Percentiles rank a stretch among this genome's conserved stretches.
These are phyloP conservation scores for Electrophaes corylata DNA, from an alignment of 2,888 invertebrate genomes.

Conservation along the genomic window DNA sequence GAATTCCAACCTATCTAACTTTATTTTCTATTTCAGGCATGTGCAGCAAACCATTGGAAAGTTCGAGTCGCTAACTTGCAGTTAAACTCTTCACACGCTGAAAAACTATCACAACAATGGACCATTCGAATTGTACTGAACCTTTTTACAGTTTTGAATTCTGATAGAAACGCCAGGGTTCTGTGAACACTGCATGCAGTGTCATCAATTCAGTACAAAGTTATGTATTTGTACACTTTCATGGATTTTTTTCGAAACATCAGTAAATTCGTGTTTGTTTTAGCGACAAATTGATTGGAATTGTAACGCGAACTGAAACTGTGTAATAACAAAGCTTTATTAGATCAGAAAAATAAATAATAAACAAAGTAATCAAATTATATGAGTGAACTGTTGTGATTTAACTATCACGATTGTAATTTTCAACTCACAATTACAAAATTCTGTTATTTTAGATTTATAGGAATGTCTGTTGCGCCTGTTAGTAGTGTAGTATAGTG, in stretches of 20 bases:
- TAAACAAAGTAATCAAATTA: not conserved
- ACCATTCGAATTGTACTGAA: not conserved
- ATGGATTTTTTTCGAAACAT: conserved; percentile 32
- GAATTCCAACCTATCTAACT: too few species aligned
- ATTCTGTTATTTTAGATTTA: too few species aligned
- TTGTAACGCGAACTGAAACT: conserved; percentile 31
- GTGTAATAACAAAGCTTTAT: conserved; percentile 2
- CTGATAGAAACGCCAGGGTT: conserved; percentile 22
- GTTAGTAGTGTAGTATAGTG: too few species aligned
- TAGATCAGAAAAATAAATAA: not conserved
- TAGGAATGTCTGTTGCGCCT: too few species aligned
- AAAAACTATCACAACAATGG: conserved; percentile 13
- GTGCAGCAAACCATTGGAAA: not conserved
- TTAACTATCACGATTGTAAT: too few species aligned
- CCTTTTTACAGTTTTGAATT: conserved; percentile 7
- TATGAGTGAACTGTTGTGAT: not conserved
- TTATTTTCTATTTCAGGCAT: not conserved
- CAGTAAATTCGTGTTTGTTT: conserved; percentile 34
- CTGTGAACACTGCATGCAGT: conserved; percentile 26
- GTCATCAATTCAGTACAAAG: conserved; percentile 36
- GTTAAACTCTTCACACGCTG: conserved; percentile 2
- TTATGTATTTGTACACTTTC: conserved; percentile 33
- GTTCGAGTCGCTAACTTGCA: conserved; percentile 2
- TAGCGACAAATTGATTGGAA: conserved; percentile 37
- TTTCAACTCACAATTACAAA: too few species aligned